phyloP scores from a whole-genome alignment of 2,113 vertebrate genomes.

The Nettapus auritus region DNA sequence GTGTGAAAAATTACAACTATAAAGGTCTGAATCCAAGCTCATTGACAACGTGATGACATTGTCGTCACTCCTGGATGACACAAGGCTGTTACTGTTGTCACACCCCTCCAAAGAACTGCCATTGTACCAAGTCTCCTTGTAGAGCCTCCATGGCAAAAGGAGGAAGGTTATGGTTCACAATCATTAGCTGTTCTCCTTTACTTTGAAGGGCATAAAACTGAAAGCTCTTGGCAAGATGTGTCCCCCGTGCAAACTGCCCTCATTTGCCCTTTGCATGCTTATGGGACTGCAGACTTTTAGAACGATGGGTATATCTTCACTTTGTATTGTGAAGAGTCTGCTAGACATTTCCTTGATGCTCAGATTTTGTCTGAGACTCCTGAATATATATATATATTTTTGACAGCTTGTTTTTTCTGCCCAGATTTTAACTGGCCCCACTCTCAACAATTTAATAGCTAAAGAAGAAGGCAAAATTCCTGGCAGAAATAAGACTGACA shows the following conservation, averaged over 20 bases:
- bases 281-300: neutral
- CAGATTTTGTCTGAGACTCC: neutral
- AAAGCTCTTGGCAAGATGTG: neutral
- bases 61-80: neutral
- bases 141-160: neutral
- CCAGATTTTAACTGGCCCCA: neutral
- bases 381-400: neutral
- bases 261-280: neutral
- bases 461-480: neutral
- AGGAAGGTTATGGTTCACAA: neutral
- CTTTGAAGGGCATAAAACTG: neutral
- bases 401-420: neutral
- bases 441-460: neutral
- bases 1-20: neutral
- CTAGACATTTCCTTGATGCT: neutral
- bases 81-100: neutral
- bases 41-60: neutral
- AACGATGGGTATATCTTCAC: neutral
- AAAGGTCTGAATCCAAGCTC: neutral
- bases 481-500: neutral
- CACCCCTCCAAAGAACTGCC: neutral
- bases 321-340: neutral
- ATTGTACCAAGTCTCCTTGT: neutral
- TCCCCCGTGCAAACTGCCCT: neutral
- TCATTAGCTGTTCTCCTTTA: neutral